Conservation (phyloP, 2,888 invertebrate species). For the Pherbina coryleti region DNA sequence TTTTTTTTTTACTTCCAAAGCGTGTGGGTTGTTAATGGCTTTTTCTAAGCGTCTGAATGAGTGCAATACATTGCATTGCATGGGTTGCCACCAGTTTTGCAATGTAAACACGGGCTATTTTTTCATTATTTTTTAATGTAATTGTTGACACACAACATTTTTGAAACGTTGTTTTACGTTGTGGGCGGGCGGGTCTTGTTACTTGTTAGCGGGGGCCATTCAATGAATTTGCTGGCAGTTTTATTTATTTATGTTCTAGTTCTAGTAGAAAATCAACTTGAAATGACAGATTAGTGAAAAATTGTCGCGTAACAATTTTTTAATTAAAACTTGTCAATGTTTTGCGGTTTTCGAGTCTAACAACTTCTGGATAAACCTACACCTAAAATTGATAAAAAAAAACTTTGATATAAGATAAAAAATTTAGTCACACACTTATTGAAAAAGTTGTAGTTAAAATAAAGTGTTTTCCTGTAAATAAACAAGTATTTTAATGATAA, state of each 20-base stretch:
- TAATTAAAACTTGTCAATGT: neutral
- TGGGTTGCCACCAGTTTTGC: too few relatives aligned
- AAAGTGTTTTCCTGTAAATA: too few relatives aligned
- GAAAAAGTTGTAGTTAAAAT: too few relatives aligned
- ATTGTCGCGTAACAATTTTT: neutral
- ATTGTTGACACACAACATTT: too few relatives aligned
- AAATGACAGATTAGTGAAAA: neutral
- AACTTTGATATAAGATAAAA: too few relatives aligned
- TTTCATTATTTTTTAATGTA: too few relatives aligned
- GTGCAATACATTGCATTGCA: neutral
- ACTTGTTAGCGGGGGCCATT: neutral
- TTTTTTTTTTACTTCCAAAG: conserved; percentile 1
- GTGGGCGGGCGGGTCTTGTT: neutral
- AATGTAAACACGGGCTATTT: too few relatives aligned
- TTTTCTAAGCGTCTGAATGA: neutral
- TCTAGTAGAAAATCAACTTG: neutral
- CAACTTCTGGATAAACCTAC: too few relatives aligned
- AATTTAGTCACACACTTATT: too few relatives aligned
- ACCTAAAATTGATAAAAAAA: too few relatives aligned
- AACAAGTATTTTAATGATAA: too few relatives aligned
- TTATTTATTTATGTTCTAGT: neutral
- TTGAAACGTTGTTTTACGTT: neutral
- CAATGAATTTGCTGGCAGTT: neutral
- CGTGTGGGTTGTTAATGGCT: conserved; percentile 21
- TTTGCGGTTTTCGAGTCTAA: neutral